These are phyloP conservation scores for Herpailurus yagouaroundi DNA, from an alignment of 2,113 vertebrate genomes.

Conservation along the genomic window DNA sequence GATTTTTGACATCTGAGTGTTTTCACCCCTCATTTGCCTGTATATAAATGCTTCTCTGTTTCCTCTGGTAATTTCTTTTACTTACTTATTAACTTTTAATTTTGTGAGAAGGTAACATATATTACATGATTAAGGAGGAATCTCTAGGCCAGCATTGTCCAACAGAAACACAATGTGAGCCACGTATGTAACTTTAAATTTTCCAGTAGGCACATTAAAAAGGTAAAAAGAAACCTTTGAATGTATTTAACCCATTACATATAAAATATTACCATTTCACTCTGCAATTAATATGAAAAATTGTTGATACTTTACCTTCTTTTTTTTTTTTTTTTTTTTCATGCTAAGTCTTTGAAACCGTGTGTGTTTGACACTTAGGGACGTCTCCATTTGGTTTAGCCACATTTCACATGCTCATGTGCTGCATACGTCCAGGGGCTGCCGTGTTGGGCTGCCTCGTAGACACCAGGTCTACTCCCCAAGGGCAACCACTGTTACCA, in stretches of 20 bases:
- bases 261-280: not conserved
- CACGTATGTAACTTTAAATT: not conserved
- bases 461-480: not conserved
- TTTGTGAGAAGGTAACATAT: not conserved
- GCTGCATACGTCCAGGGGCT: accelerated
- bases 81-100: not conserved
- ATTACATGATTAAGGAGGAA: not conserved
- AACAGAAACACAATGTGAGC: not conserved
- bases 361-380: not conserved
- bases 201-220: not conserved
- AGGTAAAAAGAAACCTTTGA: not conserved
- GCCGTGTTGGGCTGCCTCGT: not conserved
- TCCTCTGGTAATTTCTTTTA: not conserved
- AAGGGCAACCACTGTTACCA: not conserved
- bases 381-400: not conserved
- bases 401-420: too few relatives aligned
- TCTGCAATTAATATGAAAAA: not conserved
- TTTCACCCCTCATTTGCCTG: not conserved
- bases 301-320: not conserved
- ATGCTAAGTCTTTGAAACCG: not conserved
- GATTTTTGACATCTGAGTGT: not conserved
- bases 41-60: not conserved
- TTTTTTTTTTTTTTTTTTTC: not conserved
- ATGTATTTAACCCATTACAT: not conserved
- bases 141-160: not conserved